These are phyloP conservation scores for Pipistrellus pipistrellus DNA, from an alignment of 2,797 vertebrate genomes.

Conservation along the genomic window DNA sequence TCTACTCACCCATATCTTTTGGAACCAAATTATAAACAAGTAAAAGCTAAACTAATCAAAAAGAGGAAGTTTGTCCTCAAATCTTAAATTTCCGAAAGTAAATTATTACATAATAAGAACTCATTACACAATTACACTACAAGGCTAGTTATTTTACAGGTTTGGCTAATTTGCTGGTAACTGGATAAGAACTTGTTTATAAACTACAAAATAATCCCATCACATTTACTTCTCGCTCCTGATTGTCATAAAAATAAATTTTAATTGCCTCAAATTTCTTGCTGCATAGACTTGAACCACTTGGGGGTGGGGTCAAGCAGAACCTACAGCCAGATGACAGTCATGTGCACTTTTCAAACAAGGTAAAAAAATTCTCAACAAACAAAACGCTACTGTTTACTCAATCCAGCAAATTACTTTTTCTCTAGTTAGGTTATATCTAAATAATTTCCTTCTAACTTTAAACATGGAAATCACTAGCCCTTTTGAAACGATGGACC, in stretches of 20 bases:
- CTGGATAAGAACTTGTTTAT: not conserved
- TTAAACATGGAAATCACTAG: constrained; percentile 14
- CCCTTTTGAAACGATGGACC: constrained; percentile 34
- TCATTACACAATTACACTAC: constrained; percentile 1
- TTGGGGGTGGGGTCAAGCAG: not conserved
- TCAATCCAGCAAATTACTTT: not conserved
- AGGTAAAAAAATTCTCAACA: not conserved
- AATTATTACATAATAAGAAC: constrained; percentile 56
- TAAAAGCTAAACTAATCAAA: constrained; percentile 42
- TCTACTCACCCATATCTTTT: not conserved
- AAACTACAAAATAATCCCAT: constrained; percentile 33
- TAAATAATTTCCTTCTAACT: constrained; percentile 62
- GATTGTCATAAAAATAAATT: not conserved
- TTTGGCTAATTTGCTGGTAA: constrained; percentile 23
- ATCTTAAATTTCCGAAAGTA: constrained; percentile 46
- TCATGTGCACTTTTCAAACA: not conserved
- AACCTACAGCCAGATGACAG: not conserved
- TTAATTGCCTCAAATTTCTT: constrained; percentile 42
- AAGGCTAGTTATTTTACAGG: not conserved
- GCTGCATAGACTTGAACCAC: constrained; percentile 18
- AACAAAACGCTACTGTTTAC: not conserved
- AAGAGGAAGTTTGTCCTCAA: not conserved
- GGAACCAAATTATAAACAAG: constrained; percentile 54
- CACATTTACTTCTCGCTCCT: constrained; percentile 49
- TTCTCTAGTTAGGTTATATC: not conserved